These are phyloP conservation scores for Odocoileus virginianus DNA, from an alignment of 2,113 vertebrate species.

Conservation along the genomic window DNA sequence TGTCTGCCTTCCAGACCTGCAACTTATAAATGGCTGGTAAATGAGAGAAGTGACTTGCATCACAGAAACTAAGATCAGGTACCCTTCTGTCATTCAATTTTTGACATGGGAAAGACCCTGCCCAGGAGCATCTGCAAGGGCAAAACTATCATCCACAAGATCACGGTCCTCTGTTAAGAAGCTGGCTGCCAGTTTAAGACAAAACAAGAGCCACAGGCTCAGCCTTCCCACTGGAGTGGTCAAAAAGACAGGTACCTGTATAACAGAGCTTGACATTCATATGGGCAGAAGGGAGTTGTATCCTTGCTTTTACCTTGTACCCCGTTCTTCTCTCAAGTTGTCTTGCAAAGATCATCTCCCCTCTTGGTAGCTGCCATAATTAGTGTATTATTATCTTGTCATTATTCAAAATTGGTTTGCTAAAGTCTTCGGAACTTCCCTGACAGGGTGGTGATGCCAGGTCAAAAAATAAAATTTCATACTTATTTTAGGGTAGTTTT, in stretches of 20 bases:
- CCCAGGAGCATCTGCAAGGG: neutral
- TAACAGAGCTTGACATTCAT: neutral
- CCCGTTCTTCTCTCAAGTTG: neutral
- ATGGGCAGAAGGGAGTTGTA: neutral
- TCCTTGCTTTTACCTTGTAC: neutral
- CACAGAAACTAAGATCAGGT: slow-evolving; percentile 2
- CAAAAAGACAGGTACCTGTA: rapidly evolving
- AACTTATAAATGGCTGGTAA: slow-evolving; percentile 34
- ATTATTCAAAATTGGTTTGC: slow-evolving; percentile 40
- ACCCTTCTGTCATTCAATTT: slow-evolving; percentile 38
- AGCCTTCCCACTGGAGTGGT: neutral
- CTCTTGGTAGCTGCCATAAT: slow-evolving; percentile 12
- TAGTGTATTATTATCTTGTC: slow-evolving; percentile 52
- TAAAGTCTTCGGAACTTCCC: slow-evolving; percentile 26
- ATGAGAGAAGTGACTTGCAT: slow-evolving; percentile 38
- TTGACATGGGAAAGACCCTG: slow-evolving; percentile 44
- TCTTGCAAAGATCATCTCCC: neutral
- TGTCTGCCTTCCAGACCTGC: neutral
- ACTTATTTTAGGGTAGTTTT: neutral
- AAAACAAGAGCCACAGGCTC: neutral
- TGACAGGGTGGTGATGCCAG: neutral
- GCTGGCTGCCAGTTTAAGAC: slow-evolving; percentile 9
- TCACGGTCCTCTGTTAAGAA: slow-evolving; percentile 15
- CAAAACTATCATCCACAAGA: neutral
- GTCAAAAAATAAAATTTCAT: slow-evolving; percentile 47